Evolutionary conservation across 2,113 vertebrate species (phyloP).

Genomic region (Chionodraco myersi): DNA sequence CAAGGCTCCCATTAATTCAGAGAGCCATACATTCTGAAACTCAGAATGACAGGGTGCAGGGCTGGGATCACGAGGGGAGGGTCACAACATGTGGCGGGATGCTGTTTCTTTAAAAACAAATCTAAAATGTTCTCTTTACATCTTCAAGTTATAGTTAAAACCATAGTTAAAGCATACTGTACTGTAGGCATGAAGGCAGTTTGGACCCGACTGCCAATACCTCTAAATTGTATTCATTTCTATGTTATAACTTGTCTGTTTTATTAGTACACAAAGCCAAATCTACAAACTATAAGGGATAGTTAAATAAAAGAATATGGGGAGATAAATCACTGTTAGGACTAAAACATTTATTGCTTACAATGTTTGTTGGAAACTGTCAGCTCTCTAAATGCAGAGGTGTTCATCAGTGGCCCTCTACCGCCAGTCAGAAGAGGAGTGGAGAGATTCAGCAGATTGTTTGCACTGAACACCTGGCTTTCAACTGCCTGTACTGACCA

Average conservation of each 20-base stretch:
- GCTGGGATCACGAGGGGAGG: background rate
- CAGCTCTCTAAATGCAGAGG: too few relatives aligned
- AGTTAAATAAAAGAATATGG: too few relatives aligned
- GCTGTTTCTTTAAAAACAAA: background rate
- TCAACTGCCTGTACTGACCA: too few relatives aligned
- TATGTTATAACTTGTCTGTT: background rate
- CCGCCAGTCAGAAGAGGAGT: too few relatives aligned
- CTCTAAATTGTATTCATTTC: too few relatives aligned
- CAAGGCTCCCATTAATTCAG: slow-evolving; percentile 40
- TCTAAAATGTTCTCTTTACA: background rate
- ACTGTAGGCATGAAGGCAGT: too few relatives aligned
- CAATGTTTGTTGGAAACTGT: too few relatives aligned
- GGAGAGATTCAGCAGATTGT: too few relatives aligned
- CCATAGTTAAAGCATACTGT: background rate
- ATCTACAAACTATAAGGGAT: background rate
- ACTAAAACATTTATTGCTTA: background rate
- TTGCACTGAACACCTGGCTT: too few relatives aligned
- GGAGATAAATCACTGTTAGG: background rate
- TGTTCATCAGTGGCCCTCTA: too few relatives aligned
- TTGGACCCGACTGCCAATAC: background rate
- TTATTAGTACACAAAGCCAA: background rate
- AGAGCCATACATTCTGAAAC: slow-evolving; percentile 22
- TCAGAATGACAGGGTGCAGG: background rate
- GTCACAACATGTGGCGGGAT: background rate
- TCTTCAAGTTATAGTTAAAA: background rate